phyloP scores from a whole-genome alignment of 64 coral and sea anemone genomes.

The Stylophora pistillata region DNA sequence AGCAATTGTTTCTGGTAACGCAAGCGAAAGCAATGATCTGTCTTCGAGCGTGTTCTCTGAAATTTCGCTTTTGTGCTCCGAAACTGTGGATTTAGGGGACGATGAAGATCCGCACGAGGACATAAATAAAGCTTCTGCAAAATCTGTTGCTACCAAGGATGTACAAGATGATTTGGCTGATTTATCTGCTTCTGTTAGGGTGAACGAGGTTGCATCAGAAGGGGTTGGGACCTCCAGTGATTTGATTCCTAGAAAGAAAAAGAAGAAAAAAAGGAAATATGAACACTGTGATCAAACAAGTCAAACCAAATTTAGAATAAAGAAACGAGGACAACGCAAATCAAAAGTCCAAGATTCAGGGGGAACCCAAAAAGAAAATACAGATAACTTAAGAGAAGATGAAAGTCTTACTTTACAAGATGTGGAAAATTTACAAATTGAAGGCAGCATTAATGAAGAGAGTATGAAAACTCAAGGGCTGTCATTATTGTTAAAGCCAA shows the following conservation, averaged over 20 bases:
- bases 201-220: not conserved
- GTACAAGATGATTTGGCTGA: not conserved
- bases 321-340: conserved; percentile 59
- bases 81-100: conserved; percentile 49
- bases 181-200: not conserved
- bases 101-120: conserved; percentile 12
- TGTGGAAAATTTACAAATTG: not conserved
- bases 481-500: not conserved
- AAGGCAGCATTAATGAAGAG: not conserved
- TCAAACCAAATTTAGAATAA: conserved; percentile 88
- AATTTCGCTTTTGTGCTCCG: conserved; percentile 63
- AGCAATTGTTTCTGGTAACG: not conserved
- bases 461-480: not conserved
- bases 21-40: not conserved
- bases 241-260: conserved; percentile 42
- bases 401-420: not conserved
- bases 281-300: conserved; percentile 71
- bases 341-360: not conserved
- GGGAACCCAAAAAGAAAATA: not conserved
- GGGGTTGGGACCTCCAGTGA: not conserved
- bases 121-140: not conserved
- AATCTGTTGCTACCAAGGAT: not conserved
- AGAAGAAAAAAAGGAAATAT: conserved; percentile 68
- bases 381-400: not conserved
- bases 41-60: conserved; percentile 16